Evolutionary conservation across 2,113 vertebrate species (phyloP).

Genomic region (Synodontis membranacea): DNA sequence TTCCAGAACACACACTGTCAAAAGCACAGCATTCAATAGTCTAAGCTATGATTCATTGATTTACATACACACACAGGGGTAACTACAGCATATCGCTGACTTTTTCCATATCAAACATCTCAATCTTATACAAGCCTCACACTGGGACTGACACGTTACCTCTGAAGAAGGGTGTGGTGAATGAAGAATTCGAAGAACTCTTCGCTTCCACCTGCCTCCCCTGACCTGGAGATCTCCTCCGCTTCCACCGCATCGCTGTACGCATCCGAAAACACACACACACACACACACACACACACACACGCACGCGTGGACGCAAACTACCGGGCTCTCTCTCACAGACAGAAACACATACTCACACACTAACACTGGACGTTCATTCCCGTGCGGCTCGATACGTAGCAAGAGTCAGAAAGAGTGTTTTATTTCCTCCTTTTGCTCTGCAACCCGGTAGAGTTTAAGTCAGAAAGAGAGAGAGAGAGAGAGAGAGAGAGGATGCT

Average conservation of each 20-base stretch:
- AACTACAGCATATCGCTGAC: background rate
- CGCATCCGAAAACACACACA: slow-evolving; percentile 20
- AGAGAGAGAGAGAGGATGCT: slow-evolving; percentile 36
- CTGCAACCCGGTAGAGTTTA: slow-evolving; percentile 39
- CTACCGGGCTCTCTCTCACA: slow-evolving; percentile 20
- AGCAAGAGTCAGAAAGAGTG: background rate
- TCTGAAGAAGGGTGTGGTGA: slow-evolving; percentile 63
- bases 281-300: slow-evolving; percentile 12
- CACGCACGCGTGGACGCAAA: slow-evolving; percentile 3
- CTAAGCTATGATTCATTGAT: slow-evolving; percentile 13
- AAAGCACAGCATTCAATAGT: background rate
- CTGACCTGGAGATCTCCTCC: slow-evolving; percentile 62
- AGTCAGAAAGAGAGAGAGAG: slow-evolving; percentile 30
- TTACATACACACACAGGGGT: background rate
- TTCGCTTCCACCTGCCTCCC: slow-evolving; percentile 59
- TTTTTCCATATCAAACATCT: background rate
- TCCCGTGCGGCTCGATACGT: background rate
- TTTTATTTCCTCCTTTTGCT: background rate
- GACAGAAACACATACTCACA: slow-evolving; percentile 14
- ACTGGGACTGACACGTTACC: slow-evolving; percentile 51
- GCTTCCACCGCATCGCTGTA: slow-evolving; percentile 64
- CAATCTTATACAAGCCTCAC: slow-evolving; percentile 11
- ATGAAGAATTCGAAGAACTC: slow-evolving; percentile 52
- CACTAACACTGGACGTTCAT: slow-evolving; percentile 6
- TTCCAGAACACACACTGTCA: background rate